phyloP scores from a whole-genome alignment of 2,888 invertebrate species.

The Priocnemis perturbator region DNA sequence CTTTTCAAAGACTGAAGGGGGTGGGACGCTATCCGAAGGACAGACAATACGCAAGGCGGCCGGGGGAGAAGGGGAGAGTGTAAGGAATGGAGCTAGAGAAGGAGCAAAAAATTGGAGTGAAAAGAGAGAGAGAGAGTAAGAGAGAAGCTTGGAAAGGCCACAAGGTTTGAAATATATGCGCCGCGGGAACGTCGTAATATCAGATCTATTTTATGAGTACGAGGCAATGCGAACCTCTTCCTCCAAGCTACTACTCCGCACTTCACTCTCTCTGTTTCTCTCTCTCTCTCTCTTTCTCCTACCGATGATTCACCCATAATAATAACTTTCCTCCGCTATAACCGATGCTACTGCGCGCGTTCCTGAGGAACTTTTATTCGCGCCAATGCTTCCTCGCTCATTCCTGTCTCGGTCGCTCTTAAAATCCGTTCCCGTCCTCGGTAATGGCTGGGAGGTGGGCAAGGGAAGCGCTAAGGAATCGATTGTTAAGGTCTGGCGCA shows the following conservation, averaged over 20 bases:
- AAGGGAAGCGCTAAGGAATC: too few relatives aligned
- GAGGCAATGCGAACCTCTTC: constrained; percentile 33
- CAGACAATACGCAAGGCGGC: not conserved
- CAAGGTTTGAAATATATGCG: too few relatives aligned
- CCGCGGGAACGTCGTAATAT: constrained; percentile 37
- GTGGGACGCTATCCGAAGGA: not conserved
- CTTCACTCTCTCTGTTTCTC: constrained; percentile 14
- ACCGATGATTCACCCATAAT: constrained; percentile 40
- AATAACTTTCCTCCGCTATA: constrained; percentile 38
- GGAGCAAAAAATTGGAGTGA: too few relatives aligned
- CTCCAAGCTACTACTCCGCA: constrained; percentile 23
- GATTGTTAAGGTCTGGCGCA: too few relatives aligned
- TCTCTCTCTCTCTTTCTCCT: constrained; percentile 11
- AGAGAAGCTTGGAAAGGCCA: constrained; percentile 3
- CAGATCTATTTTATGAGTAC: constrained; percentile 53
- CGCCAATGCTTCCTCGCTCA: constrained; percentile 18
- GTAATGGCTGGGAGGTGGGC: too few relatives aligned
- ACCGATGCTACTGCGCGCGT: constrained; percentile 33
- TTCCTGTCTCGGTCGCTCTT: too few relatives aligned
- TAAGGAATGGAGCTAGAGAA: constrained; percentile 2
- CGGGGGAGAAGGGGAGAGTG: too few relatives aligned
- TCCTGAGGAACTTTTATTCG: constrained; percentile 45
- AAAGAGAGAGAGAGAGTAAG: not conserved
- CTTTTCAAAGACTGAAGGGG: not conserved
- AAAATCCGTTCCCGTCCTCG: too few relatives aligned